Evolutionary conservation across 2,113 vertebrate species (phyloP), one percentile per base, ranked within the genome.

Genomic region (Seriola dumerili): DNA sequence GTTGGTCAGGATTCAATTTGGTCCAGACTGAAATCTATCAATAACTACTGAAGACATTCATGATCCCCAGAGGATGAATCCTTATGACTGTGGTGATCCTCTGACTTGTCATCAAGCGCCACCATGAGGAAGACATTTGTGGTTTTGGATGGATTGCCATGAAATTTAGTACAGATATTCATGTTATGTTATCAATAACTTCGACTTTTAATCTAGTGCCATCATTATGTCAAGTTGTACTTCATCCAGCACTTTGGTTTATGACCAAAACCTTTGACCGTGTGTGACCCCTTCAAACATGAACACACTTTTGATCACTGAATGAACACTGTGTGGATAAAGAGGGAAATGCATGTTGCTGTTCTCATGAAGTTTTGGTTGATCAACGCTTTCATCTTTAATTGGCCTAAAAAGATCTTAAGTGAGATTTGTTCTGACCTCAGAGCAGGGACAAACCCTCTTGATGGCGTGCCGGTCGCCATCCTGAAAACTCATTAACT

Each of bases 371-470:
- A 42, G 32, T 16, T 63, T 57, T 17, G 8, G 4, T 50, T 12
- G 58, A 80, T 25, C 19, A 21, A 63, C 72, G 25, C 70, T 64
- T 76, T 80, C 55, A 75, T 72, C 50, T 79, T 52, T 69, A 84
- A 72, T 44, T 62, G 55, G 63, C 70, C 46, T 59, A 12, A 59
- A 72, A 72, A 23, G 14, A 44, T 40, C 6, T 21, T 2, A 16
- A 23, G 32, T 57, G 14, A 32, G 34, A 61, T 64, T 40, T 32
- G 21, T 7, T 67, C 36, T 46, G 76, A 83, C 46, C 40, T 72
- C 48, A 8, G 61, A 66, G n/a, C 42, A 4, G 5, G 40, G 12
- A 74, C 58, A 61, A 14, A 36, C 13, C 40, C 40, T 42, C 38
- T 67, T n/a, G 6, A 13, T 73, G 55, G 54, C 54, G 23, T 29